phyloP scores from a whole-genome alignment of 30 jellyfish, hydroid and myxozoan species.

The Thelohanellus kitauei region DNA sequence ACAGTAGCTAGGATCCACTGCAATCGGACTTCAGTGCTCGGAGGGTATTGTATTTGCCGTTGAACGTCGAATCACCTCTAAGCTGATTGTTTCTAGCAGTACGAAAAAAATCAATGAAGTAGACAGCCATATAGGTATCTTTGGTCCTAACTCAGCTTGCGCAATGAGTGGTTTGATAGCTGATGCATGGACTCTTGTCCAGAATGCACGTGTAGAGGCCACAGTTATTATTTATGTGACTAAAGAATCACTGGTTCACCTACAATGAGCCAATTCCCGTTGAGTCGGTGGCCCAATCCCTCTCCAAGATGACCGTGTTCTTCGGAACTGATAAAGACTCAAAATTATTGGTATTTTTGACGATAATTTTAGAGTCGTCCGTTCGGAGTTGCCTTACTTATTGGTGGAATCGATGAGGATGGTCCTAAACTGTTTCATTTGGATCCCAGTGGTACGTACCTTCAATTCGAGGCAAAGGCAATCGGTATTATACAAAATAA shows the following conservation, averaged over 20 bases:
- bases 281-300: conserved; percentile 59
- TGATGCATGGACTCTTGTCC: conserved; percentile 87
- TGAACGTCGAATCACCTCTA: conserved; percentile 74
- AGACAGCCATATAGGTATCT: conserved; percentile 51
- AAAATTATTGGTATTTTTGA: background rate
- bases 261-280: conserved; percentile 75
- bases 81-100: conserved; percentile 69
- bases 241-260: conserved; percentile 93
- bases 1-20: conserved; percentile 85
- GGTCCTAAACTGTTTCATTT: conserved; percentile 95
- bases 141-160: conserved; percentile 18
- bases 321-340: conserved; percentile 24
- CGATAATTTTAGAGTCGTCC: conserved; percentile 67
- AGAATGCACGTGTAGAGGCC: conserved; percentile 87
- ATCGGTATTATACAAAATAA: conserved; percentile 19
- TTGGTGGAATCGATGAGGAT: conserved; percentile 80
- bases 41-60: conserved; percentile 96
- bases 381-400: conserved; percentile 84
- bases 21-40: conserved; percentile 72
- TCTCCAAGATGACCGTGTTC: conserved; percentile 58
- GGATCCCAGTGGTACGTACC: conserved; percentile 90
- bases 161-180: conserved; percentile 99
- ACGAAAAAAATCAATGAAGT: conserved; percentile 61
- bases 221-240: conserved; percentile 15
- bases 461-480: conserved; percentile 94